A percentile compares a stretch with the other conserved stretches of the same genome.
Conservation (phyloP, 2,888 invertebrate species). For the Ischnura elegans region DNA sequence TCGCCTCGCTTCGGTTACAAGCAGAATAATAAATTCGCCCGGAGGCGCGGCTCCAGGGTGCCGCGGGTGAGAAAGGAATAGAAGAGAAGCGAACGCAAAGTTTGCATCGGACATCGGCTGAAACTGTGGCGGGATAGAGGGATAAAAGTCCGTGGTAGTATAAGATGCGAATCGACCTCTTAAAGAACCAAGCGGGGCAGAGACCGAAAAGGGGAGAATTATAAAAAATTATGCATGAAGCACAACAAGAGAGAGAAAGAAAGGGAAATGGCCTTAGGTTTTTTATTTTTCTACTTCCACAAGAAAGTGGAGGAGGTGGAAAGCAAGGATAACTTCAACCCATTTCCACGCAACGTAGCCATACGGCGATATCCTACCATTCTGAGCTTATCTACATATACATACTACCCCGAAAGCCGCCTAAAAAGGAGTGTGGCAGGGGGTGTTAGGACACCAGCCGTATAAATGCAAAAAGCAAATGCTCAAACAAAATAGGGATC, state of each 20-base stretch:
- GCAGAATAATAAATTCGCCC: neutral
- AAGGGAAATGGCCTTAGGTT: neutral
- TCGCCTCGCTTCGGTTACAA: neutral
- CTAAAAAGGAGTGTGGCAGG: no score
- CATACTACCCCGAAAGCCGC: no score
- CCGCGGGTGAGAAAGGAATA: neutral
- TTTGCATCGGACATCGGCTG: neutral
- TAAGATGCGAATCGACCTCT: neutral
- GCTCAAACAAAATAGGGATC: no score
- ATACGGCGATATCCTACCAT: no score
- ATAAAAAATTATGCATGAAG: slow-evolving; percentile 26
- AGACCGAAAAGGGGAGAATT: neutral
- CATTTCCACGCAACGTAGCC: no score
- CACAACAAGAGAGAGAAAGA: no score
- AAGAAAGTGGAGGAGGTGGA: no score
- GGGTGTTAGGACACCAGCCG: no score
- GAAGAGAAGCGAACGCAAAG: neutral
- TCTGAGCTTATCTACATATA: no score
- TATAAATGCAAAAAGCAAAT: no score
- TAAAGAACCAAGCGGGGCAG: neutral
- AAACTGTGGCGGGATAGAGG: neutral
- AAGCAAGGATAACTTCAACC: no score
- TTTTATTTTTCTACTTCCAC: slow-evolving; percentile 2
- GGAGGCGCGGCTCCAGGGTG: neutral
- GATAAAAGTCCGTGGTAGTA: neutral